Percentiles rank a stretch among this genome's conserved stretches.
These are phyloP conservation scores for Drosophila limbata DNA, from an alignment of 2,888 invertebrate genomes.

Conservation along the genomic window DNA sequence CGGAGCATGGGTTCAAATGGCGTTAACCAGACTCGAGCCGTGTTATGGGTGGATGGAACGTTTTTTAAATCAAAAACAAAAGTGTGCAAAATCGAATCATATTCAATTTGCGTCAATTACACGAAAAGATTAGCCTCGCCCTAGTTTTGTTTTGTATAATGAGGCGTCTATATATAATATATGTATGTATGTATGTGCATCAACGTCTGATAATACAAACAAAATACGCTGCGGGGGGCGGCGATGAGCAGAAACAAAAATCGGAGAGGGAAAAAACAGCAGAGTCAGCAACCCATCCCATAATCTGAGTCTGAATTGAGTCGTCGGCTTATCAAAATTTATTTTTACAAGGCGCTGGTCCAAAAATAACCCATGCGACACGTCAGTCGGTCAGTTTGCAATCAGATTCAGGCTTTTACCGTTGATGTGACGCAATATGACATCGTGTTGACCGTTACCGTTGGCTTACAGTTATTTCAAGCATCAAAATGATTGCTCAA, in stretches of 20 bases:
- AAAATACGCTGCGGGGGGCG: constrained; percentile 45
- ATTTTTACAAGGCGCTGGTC: constrained; percentile 38
- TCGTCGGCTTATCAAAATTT: constrained; percentile 38
- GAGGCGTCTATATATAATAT: constrained; percentile 29
- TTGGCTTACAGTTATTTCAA: constrained; percentile 18
- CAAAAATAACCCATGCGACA: constrained; percentile 41
- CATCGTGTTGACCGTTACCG: constrained; percentile 40
- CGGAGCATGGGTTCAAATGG: constrained; percentile 33
- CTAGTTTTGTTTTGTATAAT: constrained; percentile 56
- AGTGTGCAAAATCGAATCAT: constrained; percentile 48
- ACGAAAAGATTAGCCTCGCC: constrained; percentile 76
- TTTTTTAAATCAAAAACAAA: constrained; percentile 20
- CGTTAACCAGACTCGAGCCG: constrained; percentile 25
- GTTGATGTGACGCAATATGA: constrained; percentile 61
- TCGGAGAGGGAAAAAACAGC: neutral
- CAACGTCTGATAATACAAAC: constrained; percentile 64
- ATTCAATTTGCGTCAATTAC: constrained; percentile 73
- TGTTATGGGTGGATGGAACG: constrained; percentile 20
- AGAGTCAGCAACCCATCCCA: constrained; percentile 14
- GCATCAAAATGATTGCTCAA: constrained; percentile 6
- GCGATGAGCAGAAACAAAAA: constrained; percentile 14
- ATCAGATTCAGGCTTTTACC: constrained; percentile 40
- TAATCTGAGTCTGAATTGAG: constrained; percentile 25
- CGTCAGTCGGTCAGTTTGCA: constrained; percentile 37
- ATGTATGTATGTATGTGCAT: constrained; percentile 46